These are phyloP conservation scores for Margaritifera margaritifera DNA, from an alignment of 2,888 invertebrate species.

Conservation along the genomic window DNA sequence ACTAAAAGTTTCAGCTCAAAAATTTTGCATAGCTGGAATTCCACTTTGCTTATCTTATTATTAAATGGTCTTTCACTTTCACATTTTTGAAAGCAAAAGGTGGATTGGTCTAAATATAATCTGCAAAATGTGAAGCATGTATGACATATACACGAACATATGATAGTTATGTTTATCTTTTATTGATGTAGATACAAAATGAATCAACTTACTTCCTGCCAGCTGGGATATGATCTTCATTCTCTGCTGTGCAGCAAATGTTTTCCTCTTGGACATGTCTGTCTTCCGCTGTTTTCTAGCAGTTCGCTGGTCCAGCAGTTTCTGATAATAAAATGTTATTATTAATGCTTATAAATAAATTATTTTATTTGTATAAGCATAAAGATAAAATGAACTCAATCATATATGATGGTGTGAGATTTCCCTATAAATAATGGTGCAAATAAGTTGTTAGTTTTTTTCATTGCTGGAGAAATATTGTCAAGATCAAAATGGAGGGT, in stretches of 20 bases:
- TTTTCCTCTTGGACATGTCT: slow-evolving; percentile 91
- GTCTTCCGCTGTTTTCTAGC: slow-evolving; percentile 85
- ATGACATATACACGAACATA: no score
- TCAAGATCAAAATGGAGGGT: no score
- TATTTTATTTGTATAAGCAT: neutral
- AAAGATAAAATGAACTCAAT: neutral
- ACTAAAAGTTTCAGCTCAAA: no score
- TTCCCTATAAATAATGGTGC: neutral
- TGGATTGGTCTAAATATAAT: no score
- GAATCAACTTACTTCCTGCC: slow-evolving; percentile 75
- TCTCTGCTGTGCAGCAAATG: slow-evolving; percentile 93
- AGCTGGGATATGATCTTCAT: slow-evolving; percentile 95
- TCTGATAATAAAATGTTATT: slow-evolving; percentile 73
- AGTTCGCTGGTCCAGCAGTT: slow-evolving; percentile 82
- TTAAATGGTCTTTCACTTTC: no score
- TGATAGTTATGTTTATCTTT: no score
- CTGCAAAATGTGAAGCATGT: no score
- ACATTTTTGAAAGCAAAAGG: no score
- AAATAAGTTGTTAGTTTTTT: neutral
- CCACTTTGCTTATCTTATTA: no score
- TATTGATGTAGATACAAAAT: no score
- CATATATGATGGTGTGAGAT: neutral
- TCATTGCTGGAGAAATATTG: neutral
- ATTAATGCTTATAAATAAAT: neutral
- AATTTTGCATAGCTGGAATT: no score